Base-by-base conservation (phyloP, 2,797 vertebrate species). In the Apogon talboti region DNA sequence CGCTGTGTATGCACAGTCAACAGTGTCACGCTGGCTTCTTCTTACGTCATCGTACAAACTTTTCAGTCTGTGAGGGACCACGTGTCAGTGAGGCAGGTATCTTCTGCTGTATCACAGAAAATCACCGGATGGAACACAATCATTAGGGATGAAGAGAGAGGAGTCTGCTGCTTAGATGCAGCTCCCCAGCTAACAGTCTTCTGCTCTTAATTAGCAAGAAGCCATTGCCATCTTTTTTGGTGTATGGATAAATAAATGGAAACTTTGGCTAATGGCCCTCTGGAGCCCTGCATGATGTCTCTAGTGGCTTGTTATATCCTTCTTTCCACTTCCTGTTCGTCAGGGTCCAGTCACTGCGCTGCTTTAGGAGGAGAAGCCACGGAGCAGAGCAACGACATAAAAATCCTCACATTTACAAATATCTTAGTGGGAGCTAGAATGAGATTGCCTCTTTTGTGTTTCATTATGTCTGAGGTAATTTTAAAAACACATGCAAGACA, bases 271-370 rank as follows among this genome's bases (percentile, higher is more conserved):
- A 91, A 91, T 89, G 82, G 83, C 54, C 84, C 89, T 87, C 87
- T 63, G 58, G 85, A 82, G 90, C 42, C n/a, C 42, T 24, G 28
- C 18, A 30, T 8, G 10, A 46, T 50, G 47, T 88, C 91, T 85
- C 87, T 66, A 66, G 83, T 85, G 89, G 79, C 90, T 92, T 91
- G 82, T 91, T 92, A 91, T 75, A 74, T 69, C 75, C 58, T 81
- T 46, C 67, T 76, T 79, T 72, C 77, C 66, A 76, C 83, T 89
- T 90, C 87, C 84, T 83, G 74, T 86, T 87, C 41, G 59, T 81
- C 64, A 76, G 46, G 65, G 69, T 87, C 75, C 71, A 66, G 64
- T 72, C 71, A 67, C 61, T 57, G 63, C 68, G 35, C 21, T 49
- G 19, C 57, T 70, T 49, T 48, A 65, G 53, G 52, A 61, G 60